A percentile compares a stretch with the other conserved stretches of the same genome.
Evolutionary conservation across 2,113 vertebrate species (phyloP).

Genomic region (Stegastes partitus): DNA sequence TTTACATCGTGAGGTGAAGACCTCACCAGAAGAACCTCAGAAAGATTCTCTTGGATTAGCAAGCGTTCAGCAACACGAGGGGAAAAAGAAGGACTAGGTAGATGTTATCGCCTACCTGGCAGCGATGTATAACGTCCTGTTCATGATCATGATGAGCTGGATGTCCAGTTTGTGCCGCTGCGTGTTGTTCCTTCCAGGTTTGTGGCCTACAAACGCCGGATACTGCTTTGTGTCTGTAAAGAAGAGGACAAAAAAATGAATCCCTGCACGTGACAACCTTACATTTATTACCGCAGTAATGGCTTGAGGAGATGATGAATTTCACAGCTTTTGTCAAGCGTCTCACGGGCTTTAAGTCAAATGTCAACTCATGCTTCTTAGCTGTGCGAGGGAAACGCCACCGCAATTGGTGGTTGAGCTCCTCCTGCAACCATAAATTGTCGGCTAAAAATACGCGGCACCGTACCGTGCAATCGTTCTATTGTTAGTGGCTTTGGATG

Average conservation of each 20-base stretch:
- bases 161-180: constrained; percentile 97
- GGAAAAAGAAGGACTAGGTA: background rate
- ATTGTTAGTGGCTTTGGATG: constrained; percentile 66
- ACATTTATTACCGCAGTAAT: background rate
- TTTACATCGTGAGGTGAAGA: too few species aligned
- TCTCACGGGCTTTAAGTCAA: constrained; percentile 29
- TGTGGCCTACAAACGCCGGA: constrained; percentile 98
- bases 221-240: constrained; percentile 97
- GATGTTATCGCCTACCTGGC: constrained; percentile 81
- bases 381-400: constrained; percentile 36
- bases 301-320: constrained; percentile 15
- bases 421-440: constrained; percentile 52
- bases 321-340: constrained; percentile 21
- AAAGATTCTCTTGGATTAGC: too few species aligned
- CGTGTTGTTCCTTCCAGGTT: constrained; percentile 96
- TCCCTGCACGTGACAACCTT: background rate
- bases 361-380: constrained; percentile 37
- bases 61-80: background rate
- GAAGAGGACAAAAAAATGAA: constrained; percentile 17
- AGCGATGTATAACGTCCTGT: constrained; percentile 94
- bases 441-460: constrained; percentile 43
- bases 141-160: constrained; percentile 96
- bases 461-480: constrained; percentile 45
- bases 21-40: too few species aligned
- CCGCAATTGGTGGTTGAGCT: constrained; percentile 45